Conservation (phyloP, 1,140 invertebrate species). For the Steinernema feltiae region DNA sequence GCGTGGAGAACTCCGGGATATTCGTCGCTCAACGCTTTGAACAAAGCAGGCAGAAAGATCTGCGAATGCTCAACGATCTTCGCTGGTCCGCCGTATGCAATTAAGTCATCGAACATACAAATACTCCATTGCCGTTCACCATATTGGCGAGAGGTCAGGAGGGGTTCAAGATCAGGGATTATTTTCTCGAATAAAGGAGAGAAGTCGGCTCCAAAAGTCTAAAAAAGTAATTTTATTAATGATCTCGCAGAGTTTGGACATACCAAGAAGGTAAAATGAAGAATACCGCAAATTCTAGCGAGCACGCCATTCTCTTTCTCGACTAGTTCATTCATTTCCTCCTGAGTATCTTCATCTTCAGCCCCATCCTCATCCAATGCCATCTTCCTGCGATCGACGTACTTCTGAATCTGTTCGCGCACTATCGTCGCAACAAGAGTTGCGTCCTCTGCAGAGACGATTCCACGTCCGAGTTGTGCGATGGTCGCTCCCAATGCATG, state of each 20-base stretch:
- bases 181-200: conserved; percentile 83
- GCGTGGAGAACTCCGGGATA: conserved; percentile 87
- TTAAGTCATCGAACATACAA: conserved; percentile 94
- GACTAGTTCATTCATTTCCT: conserved; percentile 48
- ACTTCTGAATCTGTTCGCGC: conserved; percentile 83
- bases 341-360: conserved; percentile 45
- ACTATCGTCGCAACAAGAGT: conserved; percentile 95
- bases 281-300: conserved; percentile 53
- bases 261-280: conserved; percentile 52
- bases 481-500: conserved; percentile 84
- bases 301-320: conserved; percentile 52
- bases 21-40: conserved; percentile 71
- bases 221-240: too few species aligned
- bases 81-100: conserved; percentile 66
- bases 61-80: conserved; percentile 65
- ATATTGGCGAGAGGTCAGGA: conserved; percentile 74
- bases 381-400: conserved; percentile 59
- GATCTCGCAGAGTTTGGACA: too few species aligned
- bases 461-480: conserved; percentile 79
- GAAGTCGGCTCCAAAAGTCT: conserved; percentile 76
- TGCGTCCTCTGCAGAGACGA: conserved; percentile 76
- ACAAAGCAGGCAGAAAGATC: conserved; percentile 74
- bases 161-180: conserved; percentile 76
- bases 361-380: conserved; percentile 34
- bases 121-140: conserved; percentile 93